A percentile compares a stretch with the other conserved stretches of the same genome.
Conservation (phyloP, 1,140 invertebrate species). For the Micrasema minimum region DNA sequence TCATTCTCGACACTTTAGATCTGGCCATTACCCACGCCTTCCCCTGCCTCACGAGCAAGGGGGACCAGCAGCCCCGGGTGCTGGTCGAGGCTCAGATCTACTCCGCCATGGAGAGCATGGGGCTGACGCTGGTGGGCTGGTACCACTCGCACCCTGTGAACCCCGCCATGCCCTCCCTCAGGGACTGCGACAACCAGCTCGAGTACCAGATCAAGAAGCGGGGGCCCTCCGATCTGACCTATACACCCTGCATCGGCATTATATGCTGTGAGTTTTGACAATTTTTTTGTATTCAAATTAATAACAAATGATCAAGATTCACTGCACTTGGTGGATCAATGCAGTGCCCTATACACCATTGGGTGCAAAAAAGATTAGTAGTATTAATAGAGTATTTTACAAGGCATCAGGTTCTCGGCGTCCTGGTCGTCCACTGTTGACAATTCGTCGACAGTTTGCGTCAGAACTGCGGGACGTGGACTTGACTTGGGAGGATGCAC, state of each 20-base stretch:
- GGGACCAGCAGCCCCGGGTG: constrained; percentile 77
- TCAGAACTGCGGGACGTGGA: too few species aligned
- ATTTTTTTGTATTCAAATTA: too few species aligned
- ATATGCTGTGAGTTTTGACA: constrained; percentile 90
- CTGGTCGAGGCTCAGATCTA: constrained; percentile 85
- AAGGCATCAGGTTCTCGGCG: too few species aligned
- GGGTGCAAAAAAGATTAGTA: too few species aligned
- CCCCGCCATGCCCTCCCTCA: constrained; percentile 86
- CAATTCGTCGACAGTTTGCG: too few species aligned
- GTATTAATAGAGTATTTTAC: too few species aligned
- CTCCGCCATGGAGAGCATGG: constrained; percentile 81
- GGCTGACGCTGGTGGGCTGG: constrained; percentile 90
- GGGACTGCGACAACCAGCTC: constrained; percentile 91
- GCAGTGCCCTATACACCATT: too few species aligned
- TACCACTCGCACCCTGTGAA: constrained; percentile 96
- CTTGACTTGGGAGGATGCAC: too few species aligned
- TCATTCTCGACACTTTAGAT: constrained; percentile 75
- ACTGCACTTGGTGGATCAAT: too few species aligned
- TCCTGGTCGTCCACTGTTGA: too few species aligned
- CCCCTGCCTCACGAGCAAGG: constrained; percentile 86
- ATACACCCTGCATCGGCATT: constrained; percentile 91
- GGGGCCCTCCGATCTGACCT: constrained; percentile 86
- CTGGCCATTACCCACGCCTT: constrained; percentile 88
- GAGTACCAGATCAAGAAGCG: constrained; percentile 96
- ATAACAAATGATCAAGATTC: too few species aligned